Evolutionary conservation across 2,888 invertebrate genomes (phyloP).

Genomic region (Pandemis corylana): DNA sequence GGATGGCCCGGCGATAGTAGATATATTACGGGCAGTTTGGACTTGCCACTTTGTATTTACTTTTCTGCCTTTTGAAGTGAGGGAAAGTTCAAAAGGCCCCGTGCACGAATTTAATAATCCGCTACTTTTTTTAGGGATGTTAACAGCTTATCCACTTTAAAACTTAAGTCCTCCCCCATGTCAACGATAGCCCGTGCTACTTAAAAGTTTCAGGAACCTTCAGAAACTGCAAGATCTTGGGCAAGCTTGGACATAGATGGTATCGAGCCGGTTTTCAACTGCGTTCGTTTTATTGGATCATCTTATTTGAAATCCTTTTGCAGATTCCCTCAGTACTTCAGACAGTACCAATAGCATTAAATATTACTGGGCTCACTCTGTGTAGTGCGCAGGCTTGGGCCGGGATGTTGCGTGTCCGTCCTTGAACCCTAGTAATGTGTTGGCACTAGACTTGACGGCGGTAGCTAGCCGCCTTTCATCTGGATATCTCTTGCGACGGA

Average conservation of each 20-base stretch:
- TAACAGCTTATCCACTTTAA: neutral
- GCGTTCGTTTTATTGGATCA: neutral
- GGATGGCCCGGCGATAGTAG: slow-evolving; percentile 1
- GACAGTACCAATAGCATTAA: neutral
- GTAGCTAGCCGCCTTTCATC: slow-evolving; percentile 53
- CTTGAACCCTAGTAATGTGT: slow-evolving; percentile 60
- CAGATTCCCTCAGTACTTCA: neutral
- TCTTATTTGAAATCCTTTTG: neutral
- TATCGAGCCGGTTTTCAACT: neutral
- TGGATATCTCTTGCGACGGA: slow-evolving; percentile 20
- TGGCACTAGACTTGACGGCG: slow-evolving; percentile 54
- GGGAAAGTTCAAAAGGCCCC: neutral
- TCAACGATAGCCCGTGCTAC: neutral
- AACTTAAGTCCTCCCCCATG: neutral
- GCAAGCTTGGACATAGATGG: neutral
- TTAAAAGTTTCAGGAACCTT: neutral
- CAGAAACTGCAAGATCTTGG: neutral
- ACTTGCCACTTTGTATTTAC: slow-evolving; percentile 10
- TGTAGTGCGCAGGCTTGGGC: slow-evolving; percentile 19
- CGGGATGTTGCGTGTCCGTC: slow-evolving; percentile 51
- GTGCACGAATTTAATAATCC: neutral
- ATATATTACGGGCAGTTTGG: slow-evolving; percentile 6
- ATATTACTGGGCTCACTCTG: slow-evolving; percentile 18
- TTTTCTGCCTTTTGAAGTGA: slow-evolving; percentile 1
- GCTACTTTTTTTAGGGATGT: neutral